Conservation (phyloP, 1,140 invertebrate genomes). For the Lysiphlebus fabarum region DNA sequence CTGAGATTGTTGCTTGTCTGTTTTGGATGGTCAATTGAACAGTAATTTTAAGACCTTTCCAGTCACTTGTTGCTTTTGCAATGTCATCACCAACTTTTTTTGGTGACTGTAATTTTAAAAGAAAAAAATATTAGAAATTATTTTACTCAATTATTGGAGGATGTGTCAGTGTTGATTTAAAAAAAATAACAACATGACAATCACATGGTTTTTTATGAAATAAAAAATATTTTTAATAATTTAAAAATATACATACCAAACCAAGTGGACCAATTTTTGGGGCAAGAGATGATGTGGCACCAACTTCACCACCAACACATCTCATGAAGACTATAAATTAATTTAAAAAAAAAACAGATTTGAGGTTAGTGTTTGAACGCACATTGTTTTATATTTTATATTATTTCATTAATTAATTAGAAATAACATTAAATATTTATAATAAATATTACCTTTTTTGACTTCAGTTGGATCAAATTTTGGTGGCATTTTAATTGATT, state of each 20-base stretch:
- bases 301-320: slow-evolving; percentile 99
- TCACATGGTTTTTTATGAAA: too few relatives aligned
- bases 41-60: slow-evolving; percentile 99
- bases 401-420: slow-evolving; percentile 5
- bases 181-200: too few relatives aligned
- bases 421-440: slow-evolving; percentile 16
- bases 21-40: slow-evolving; percentile 98
- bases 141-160: neutral
- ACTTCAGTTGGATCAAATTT: slow-evolving; percentile 96
- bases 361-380: slow-evolving; percentile 15
- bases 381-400: slow-evolving; percentile 25
- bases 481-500: slow-evolving; percentile 68
- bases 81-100: slow-evolving; percentile 99
- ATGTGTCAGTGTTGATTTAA: too few relatives aligned
- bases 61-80: slow-evolving; percentile 96
- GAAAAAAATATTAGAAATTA: neutral
- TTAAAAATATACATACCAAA: slow-evolving; percentile 69
- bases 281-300: slow-evolving; percentile 96
- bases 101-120: slow-evolving; percentile 71
- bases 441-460: slow-evolving; percentile 78
- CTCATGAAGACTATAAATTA: slow-evolving; percentile 80
- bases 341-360: neutral
- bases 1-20: slow-evolving; percentile 94
- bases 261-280: slow-evolving; percentile 99
- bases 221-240: neutral